Conservation (phyloP, 2,888 invertebrate genomes). For the Cecidostiba fungosa region DNA sequence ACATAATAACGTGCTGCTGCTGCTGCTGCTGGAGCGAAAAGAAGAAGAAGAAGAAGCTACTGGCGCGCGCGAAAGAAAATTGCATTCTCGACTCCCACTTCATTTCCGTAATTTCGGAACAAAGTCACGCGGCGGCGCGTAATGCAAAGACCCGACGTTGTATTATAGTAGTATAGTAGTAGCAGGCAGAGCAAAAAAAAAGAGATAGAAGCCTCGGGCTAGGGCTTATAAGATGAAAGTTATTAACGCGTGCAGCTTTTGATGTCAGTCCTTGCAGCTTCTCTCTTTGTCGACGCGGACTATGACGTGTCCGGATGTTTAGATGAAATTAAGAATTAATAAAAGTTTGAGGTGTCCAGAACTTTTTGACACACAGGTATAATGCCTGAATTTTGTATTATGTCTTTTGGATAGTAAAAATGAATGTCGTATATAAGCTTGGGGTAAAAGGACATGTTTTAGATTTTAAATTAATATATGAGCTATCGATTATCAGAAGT, state of each 20-base stretch:
- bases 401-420: too few relatives aligned
- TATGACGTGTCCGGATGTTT: too few relatives aligned
- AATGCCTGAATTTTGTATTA: too few relatives aligned
- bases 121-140: constrained; percentile 44
- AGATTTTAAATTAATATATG: too few relatives aligned
- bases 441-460: too few relatives aligned
- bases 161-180: not conserved
- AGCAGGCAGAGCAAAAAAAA: constrained; percentile 4
- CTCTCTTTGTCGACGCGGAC: not conserved
- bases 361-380: too few relatives aligned
- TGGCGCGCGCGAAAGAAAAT: constrained; percentile 46
- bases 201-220: not conserved
- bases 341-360: not conserved
- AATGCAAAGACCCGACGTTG: constrained; percentile 44
- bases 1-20: not conserved
- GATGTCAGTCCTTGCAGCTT: not conserved
- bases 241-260: constrained; percentile 47
- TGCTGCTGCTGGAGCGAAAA: not conserved
- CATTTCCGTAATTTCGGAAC: constrained; percentile 61
- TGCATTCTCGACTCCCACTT: constrained; percentile 51
- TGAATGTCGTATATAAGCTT: too few relatives aligned
- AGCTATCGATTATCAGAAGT: not conserved
- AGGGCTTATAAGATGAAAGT: constrained; percentile 47
- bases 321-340: not conserved
- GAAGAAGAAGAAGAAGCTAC: constrained; percentile 14